Conservation (phyloP, 2,113 vertebrate genomes). For the Spermophilus dauricus region DNA sequence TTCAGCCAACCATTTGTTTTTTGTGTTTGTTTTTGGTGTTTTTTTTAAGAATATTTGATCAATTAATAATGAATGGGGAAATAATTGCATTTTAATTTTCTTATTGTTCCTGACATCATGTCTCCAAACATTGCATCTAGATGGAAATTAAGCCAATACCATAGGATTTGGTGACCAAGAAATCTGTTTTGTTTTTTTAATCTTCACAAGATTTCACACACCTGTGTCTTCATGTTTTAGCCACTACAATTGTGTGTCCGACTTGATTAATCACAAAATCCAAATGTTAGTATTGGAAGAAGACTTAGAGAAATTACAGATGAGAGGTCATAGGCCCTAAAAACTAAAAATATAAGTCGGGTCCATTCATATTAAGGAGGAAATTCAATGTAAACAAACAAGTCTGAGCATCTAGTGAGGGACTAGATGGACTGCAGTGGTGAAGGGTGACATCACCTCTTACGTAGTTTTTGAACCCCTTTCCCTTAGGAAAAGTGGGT, state of each 20-base stretch:
- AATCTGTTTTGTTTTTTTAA: not conserved
- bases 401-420: not conserved
- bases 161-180: not conserved
- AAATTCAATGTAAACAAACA: not conserved
- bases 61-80: constrained; percentile 14
- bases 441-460: not conserved
- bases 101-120: not conserved
- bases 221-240: not conserved
- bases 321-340: not conserved
- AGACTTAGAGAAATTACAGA: constrained; percentile 24
- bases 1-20: not conserved
- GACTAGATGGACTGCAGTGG: not conserved
- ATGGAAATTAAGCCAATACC: constrained; percentile 40
- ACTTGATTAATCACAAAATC: not conserved
- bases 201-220: not conserved
- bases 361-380: not conserved
- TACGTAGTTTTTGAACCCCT: not conserved
- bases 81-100: constrained; percentile 48
- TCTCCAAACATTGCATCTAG: not conserved
- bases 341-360: constrained; percentile 1
- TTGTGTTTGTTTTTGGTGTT: not conserved
- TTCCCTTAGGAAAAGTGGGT: constrained; percentile 4
- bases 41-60: constrained; percentile 50
- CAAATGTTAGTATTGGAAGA: not conserved
- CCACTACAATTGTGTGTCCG: not conserved